phyloP scores from a whole-genome alignment of 2,797 vertebrate species.

The Urosaurus nigricauda region DNA sequence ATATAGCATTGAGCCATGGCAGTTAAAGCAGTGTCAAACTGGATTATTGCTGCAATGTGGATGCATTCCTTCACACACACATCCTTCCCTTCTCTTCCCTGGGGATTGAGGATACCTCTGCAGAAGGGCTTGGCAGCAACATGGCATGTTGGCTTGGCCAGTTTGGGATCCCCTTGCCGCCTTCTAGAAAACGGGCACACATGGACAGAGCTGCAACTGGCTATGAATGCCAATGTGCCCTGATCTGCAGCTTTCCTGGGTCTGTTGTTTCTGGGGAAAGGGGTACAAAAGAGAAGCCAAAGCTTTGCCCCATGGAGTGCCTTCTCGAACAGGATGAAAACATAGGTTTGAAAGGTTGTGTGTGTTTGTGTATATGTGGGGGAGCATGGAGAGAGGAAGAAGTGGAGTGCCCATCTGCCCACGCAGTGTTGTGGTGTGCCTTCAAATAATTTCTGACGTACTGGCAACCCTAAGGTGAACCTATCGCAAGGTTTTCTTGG shows the following conservation, averaged over 20 bases:
- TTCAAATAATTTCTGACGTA: no score
- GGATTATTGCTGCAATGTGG: no score
- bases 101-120: not conserved
- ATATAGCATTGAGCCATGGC: no score
- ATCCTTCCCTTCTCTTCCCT: not conserved
- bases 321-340: not conserved
- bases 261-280: not conserved
- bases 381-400: not conserved
- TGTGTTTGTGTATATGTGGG: no score
- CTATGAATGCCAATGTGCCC: not conserved
- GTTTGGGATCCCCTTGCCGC: not conserved
- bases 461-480: no score
- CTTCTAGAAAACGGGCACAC: not conserved
- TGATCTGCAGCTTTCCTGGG: no score
- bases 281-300: not conserved
- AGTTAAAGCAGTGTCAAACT: no score
- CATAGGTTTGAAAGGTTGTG: no score
- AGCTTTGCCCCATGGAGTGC: not conserved
- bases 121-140: slow-evolving; percentile 33
- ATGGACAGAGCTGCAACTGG: not conserved
- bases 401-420: not conserved
- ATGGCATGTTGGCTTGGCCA: slow-evolving; percentile 52
- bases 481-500: no score
- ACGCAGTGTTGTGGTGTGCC: no score
- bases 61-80: no score